Evolutionary conservation across 2,888 invertebrate genomes (phyloP).

Genomic region (Orthonychiurus folsomi): DNA sequence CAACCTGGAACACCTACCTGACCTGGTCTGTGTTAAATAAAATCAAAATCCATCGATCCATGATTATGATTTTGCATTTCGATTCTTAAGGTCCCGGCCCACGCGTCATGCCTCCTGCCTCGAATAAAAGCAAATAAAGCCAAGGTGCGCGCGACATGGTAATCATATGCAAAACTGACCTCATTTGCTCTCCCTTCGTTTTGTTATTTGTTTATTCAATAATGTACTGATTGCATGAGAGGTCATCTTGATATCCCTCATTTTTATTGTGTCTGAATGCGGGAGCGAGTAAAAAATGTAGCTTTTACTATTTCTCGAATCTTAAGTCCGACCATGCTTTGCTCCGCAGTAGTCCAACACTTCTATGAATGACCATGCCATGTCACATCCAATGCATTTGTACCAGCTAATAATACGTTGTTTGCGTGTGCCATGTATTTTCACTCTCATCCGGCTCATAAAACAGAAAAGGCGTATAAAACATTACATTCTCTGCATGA

Average conservation of each 20-base stretch:
- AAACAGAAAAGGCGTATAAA: no score
- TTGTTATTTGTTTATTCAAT: neutral
- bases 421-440: neutral
- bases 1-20: no score
- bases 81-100: no score
- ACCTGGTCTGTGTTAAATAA: no score
- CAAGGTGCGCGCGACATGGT: no score
- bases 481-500: neutral
- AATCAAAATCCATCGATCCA: no score
- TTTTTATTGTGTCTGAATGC: neutral
- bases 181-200: neutral
- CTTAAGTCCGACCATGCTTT: neutral
- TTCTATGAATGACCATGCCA: neutral
- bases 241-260: neutral
- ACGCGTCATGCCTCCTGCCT: no score
- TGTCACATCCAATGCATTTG: neutral
- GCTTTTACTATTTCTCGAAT: neutral
- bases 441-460: neutral
- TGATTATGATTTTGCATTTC: no score
- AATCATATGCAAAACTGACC: no score
- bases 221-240: constrained; percentile 1
- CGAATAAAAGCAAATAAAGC: no score
- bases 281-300: neutral
- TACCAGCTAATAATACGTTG: neutral
- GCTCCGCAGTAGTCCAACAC: no score